Conservation (phyloP, 2,113 vertebrate species). For the Cichladusa arquata region DNA sequence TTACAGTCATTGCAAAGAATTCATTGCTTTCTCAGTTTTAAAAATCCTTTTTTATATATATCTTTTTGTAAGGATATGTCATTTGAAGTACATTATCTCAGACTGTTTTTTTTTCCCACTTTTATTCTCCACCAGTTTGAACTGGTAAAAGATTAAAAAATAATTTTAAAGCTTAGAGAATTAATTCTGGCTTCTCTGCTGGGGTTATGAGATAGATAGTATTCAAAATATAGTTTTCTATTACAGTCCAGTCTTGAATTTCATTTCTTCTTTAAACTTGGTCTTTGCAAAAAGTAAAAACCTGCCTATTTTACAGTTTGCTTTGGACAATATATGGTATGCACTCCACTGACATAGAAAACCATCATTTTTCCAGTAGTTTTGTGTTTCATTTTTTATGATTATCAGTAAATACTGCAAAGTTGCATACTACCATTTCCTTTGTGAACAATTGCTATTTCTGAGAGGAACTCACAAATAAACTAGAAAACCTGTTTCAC, state of each 20-base stretch:
- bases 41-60: neutral
- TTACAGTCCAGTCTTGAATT: neutral
- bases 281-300: neutral
- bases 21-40: neutral
- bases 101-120: neutral
- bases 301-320: neutral
- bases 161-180: neutral
- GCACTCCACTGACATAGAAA: neutral
- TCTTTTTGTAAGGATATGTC: neutral
- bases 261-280: neutral
- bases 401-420: neutral
- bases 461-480: neutral
- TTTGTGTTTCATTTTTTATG: neutral
- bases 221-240: neutral
- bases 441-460: neutral
- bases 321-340: neutral
- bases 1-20: neutral
- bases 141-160: neutral
- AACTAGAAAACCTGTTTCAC: neutral
- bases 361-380: neutral
- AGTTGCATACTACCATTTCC: neutral
- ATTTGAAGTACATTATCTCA: neutral
- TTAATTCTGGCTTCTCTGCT: neutral
- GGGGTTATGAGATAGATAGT: neutral
- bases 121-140: neutral